phyloP scores from a whole-genome alignment of 2,888 invertebrate species.

The Nomada fucata region DNA sequence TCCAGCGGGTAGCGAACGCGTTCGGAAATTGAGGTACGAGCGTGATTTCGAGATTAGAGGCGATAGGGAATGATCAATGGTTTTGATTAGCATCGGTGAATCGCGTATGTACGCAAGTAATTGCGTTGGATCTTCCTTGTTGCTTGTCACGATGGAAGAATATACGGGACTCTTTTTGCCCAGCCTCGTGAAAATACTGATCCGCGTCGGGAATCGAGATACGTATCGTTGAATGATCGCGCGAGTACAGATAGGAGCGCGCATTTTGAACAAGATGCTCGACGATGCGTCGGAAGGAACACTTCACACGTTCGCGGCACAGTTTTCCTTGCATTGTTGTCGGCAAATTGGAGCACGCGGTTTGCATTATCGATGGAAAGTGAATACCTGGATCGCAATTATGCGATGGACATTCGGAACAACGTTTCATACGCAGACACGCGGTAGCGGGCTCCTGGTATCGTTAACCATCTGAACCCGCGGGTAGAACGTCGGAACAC shows the following conservation, averaged over 20 bases:
- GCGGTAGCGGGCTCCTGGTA: background rate
- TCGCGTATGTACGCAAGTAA: background rate
- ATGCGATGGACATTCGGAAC: constrained; percentile 22
- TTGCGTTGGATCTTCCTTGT: background rate
- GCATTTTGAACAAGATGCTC: background rate
- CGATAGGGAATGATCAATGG: constrained; percentile 11
- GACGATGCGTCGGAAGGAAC: constrained; percentile 1
- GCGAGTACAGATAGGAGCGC: background rate
- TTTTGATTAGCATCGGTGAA: constrained; percentile 23
- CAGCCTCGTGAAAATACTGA: background rate
- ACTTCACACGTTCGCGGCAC: background rate
- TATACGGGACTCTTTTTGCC: too few species aligned
- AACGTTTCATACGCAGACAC: background rate
- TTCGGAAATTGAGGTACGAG: constrained; percentile 22
- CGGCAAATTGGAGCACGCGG: constrained; percentile 4
- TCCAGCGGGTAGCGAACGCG: constrained; percentile 42
- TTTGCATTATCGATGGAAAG: background rate
- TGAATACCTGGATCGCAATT: constrained; percentile 9
- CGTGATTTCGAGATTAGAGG: constrained; percentile 10
- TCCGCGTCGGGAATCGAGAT: background rate
- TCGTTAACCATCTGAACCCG: constrained; percentile 30
- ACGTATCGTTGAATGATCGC: background rate
- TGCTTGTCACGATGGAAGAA: background rate
- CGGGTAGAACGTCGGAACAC: constrained; percentile 4
- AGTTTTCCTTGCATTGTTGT: background rate